Percentiles rank a stretch among this genome's conserved stretches.
Evolutionary conservation across 2,888 invertebrate genomes (phyloP).

Genomic region (Flexamia atlantica): DNA sequence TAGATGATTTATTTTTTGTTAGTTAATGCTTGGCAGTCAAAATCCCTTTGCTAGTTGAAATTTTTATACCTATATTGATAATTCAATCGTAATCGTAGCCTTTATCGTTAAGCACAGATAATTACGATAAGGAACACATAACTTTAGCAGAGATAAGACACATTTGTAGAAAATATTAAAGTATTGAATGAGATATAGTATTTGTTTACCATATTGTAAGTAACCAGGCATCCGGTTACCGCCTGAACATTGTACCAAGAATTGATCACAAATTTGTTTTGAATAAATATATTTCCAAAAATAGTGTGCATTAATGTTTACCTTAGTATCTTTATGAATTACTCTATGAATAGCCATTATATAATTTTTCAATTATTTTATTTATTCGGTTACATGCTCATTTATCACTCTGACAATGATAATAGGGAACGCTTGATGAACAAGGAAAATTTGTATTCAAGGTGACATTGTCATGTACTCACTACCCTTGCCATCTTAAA

Average conservation of each 20-base stretch:
- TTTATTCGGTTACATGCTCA: too few relatives aligned
- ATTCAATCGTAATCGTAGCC: conserved; percentile 45
- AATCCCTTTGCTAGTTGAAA: conserved; percentile 51
- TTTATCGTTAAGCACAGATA: conserved; percentile 55
- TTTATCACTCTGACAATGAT: too few relatives aligned
- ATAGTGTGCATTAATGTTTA: too few relatives aligned
- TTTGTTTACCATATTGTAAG: conserved; percentile 32
- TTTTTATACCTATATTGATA: conserved; percentile 62
- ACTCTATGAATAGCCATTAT: too few relatives aligned
- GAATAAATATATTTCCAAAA: conserved; percentile 57
- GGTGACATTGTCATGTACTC: too few relatives aligned
- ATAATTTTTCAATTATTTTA: too few relatives aligned
- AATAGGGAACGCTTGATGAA: too few relatives aligned
- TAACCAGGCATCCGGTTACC: conserved; percentile 18
- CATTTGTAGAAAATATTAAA: conserved; percentile 59
- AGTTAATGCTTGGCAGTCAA: conserved; percentile 50
- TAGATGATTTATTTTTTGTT: conserved; percentile 47
- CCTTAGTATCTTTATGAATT: too few relatives aligned
- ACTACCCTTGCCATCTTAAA: too few relatives aligned
- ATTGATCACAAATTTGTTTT: conserved; percentile 52
- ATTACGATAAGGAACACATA: conserved; percentile 47
- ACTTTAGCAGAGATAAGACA: conserved; percentile 48
- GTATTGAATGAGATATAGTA: conserved; percentile 33
- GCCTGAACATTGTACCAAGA: conserved; percentile 58
- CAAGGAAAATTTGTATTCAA: too few relatives aligned